Evolutionary conservation across 2,797 vertebrate genomes (phyloP).

Genomic region (Phoxinus dragarum): DNA sequence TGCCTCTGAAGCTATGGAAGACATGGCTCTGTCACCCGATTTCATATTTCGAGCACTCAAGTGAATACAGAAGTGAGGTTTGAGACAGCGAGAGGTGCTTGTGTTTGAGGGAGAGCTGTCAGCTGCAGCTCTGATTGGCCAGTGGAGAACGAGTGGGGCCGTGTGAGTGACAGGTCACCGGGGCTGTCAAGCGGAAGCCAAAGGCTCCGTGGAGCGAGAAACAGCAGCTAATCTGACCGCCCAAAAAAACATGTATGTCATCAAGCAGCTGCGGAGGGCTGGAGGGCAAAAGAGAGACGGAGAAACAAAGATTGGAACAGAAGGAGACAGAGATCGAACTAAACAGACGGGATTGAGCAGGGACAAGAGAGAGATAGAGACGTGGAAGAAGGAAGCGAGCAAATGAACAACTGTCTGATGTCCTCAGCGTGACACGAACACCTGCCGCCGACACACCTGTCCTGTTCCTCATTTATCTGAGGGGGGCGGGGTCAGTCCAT

Average conservation of each 20-base stretch:
- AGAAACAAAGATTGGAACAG: conserved; percentile 23
- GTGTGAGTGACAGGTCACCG: conserved; percentile 38
- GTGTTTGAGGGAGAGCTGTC: conserved; percentile 37
- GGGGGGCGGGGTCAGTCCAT: neutral
- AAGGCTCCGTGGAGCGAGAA: conserved; percentile 2
- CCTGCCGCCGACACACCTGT: conserved; percentile 50
- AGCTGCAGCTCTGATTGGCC: conserved; percentile 33
- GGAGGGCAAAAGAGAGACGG: neutral
- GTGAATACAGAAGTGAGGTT: neutral
- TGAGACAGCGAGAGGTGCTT: conserved; percentile 5
- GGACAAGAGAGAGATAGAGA: conserved; percentile 24
- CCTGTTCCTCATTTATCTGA: conserved; percentile 28
- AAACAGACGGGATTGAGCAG: neutral
- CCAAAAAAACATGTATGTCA: conserved; percentile 14
- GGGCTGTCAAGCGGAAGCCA: conserved; percentile 37
- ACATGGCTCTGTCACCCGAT: conserved; percentile 30
- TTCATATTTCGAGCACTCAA: conserved; percentile 16
- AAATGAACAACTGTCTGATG: conserved; percentile 45
- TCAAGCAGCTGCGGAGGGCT: neutral
- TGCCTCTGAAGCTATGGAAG: neutral
- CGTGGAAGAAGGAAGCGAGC: neutral
- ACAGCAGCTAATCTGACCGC: conserved; percentile 7
- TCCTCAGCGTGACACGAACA: conserved; percentile 39
- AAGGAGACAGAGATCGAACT: conserved; percentile 9
- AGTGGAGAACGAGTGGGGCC: neutral